Conservation (phyloP, 2,888 invertebrate genomes). For the Xiphydria camelus region DNA sequence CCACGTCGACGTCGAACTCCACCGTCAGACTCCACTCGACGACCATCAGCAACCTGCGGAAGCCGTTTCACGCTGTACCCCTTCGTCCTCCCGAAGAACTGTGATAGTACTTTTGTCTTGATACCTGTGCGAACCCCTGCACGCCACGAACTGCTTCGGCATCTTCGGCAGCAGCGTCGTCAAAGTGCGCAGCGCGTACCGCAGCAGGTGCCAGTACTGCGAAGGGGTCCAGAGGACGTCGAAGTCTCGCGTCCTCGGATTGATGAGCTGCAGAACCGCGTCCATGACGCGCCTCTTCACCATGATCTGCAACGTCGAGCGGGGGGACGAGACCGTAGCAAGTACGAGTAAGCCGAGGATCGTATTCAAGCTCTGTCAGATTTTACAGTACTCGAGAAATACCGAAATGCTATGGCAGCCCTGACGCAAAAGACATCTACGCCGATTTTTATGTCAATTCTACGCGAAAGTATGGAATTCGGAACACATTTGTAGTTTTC, state of each 20-base stretch:
- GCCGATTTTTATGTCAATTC: too few relatives aligned
- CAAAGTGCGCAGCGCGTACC: conserved; percentile 37
- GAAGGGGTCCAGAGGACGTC: conserved; percentile 29
- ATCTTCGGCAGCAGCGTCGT: conserved; percentile 36
- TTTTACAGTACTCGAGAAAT: too few relatives aligned
- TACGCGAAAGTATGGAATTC: too few relatives aligned
- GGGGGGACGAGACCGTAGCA: too few relatives aligned
- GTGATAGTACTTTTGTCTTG: too few relatives aligned
- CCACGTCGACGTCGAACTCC: conserved; percentile 27
- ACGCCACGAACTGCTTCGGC: conserved; percentile 38
- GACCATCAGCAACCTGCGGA: conserved; percentile 38
- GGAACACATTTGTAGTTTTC: too few relatives aligned
- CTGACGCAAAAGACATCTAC: too few relatives aligned
- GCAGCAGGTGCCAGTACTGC: conserved; percentile 40
- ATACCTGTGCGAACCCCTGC: conserved; percentile 42
- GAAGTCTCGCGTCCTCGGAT: conserved; percentile 21
- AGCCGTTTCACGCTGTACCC: too few relatives aligned
- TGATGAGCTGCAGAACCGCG: conserved; percentile 33
- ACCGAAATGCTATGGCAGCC: too few relatives aligned
- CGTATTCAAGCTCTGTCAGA: too few relatives aligned
- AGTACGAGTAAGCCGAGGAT: too few relatives aligned
- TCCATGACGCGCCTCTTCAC: conserved; percentile 24
- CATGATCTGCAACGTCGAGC: conserved; percentile 43
- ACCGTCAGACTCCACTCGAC: conserved; percentile 31
- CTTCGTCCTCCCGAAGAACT: too few relatives aligned